Evolutionary conservation across 2,797 vertebrate species (phyloP), one percentile per base, ranked within the genome.

Genomic region (Pogonophryne albipinna): DNA sequence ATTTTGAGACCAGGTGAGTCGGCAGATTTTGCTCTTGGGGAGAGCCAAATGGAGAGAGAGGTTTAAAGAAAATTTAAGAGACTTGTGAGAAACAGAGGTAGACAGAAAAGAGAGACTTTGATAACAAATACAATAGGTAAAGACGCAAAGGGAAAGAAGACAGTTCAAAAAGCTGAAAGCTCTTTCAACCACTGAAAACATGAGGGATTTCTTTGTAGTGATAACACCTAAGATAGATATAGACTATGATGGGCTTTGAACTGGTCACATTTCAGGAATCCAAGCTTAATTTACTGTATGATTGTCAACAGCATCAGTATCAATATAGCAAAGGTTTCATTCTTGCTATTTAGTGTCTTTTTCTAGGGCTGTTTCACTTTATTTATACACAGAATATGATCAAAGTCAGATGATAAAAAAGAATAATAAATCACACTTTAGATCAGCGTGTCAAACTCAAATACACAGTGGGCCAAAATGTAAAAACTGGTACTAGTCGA

Each of bases 1-100:
- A 87, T 81, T 85, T 74, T 80, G 69, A 80, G 84, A 77, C 51
- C 73, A 87, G 86, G 88, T 87, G 89, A 91, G 83, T 92, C 70
- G 69, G 87, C 87, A 91, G 74, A 84, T 89, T 90, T 85, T 71
- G 64, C 85, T 88, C 71, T 70, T 66, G 64, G 66, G 64, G 75
- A 71, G 74, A 87, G 69, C 84, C 79, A 90, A 86, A 91, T 77
- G 71, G 57, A 83, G 69, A 47, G 27, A 73, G 31, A 69, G 63
- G 53, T 68, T 80, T 84, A 53, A 79, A 70, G 67, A 76, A 82
- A 83, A 63, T 66, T 61, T 64, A 42, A 50, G 67, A 71, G 27
- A 27, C 23, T 63, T 1, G 10, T 66, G 61, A 71, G 55, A 46
- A 62, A 70, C 59, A 16, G 7, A 27, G 2, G 13, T 42, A 27